Base-by-base conservation (phyloP, 1,140 invertebrate genomes). In the Pogonomyrmex californicus region DNA sequence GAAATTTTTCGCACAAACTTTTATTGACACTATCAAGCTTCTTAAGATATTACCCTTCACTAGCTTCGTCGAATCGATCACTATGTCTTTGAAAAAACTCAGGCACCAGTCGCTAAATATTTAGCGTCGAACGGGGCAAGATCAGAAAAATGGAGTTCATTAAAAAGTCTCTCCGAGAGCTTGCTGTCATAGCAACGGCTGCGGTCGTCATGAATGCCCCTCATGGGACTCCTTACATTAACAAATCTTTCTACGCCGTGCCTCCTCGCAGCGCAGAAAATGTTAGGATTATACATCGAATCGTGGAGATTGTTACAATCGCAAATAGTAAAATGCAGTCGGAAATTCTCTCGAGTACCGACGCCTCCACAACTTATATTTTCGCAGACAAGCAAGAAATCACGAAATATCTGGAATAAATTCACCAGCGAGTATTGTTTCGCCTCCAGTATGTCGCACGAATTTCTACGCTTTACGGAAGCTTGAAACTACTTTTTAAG, bases 221-320 rank as follows among this genome's bases (percentile, higher is more conserved):
- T 36, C 71, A 4, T 63, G 82, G 47, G 82, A 85, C 73, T 76
- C 60, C 73, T 85, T 85, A 78, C 82, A 85, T 85, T 85, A 85
- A 77, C 82, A 65, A 85, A 77, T 85, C 82, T 17, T 62, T 75
- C 30, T 63, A 54, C 33, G n/a, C 30, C 23, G 44, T 38, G 41
- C 33, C 44, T 70, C 10, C 78, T 41, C 56, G 58, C 30, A 23
- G 56, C 77, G 36, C 36, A 6, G 58, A 33, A 60, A 47, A 85
- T 54, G 82, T 77, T 83, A 47, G 38, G 71, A 85, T 85, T 77
- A 85, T 85, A 62, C 82, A 44, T 65, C 44, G 82, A 85, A 77
- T 12, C 47, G 58, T 38, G 33, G 62, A 77, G 47, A 38, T 73
- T 73, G 79, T 85, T 85, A 85, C 71, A 38, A 63, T 85, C 82